These are phyloP conservation scores for Cydia strobilella DNA, from an alignment of 1,140 invertebrate genomes.

Conservation along the genomic window DNA sequence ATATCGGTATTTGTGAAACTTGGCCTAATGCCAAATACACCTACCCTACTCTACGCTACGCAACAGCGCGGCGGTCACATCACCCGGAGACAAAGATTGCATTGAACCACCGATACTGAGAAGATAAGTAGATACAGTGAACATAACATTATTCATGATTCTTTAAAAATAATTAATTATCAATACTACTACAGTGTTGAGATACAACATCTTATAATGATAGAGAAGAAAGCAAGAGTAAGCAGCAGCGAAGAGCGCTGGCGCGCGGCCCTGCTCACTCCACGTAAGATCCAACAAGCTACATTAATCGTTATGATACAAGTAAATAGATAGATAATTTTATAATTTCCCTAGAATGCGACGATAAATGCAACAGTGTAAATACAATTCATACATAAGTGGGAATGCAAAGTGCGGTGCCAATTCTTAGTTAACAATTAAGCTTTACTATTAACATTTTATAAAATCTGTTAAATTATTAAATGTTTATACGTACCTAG, in stretches of 20 bases:
- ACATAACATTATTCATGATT: conserved; percentile 64
- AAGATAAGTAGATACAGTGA: conserved; percentile 67
- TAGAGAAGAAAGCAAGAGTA: conserved; percentile 69
- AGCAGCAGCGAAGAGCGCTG: conserved; percentile 49
- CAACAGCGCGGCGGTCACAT: conserved; percentile 36
- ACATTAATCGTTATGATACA: conserved; percentile 57
- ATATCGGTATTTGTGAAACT: conserved; percentile 44
- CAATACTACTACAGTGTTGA: conserved; percentile 68
- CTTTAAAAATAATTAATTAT: conserved; percentile 70
- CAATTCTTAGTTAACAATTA: conserved; percentile 53
- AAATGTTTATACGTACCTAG: conserved; percentile 1
- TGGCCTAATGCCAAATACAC: conserved; percentile 58
- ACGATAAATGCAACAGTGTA: conserved; percentile 69
- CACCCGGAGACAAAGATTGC: conserved; percentile 78
- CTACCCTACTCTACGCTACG: conserved; percentile 42
- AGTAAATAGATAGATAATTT: conserved; percentile 45
- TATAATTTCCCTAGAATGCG: conserved; percentile 51
- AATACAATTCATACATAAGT: conserved; percentile 56
- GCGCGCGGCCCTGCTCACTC: conserved; percentile 56
- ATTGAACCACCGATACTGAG: conserved; percentile 76
- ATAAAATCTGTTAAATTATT: conserved; percentile 10
- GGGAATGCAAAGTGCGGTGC: conserved; percentile 66
- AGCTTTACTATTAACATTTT: conserved; percentile 42
- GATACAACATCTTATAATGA: conserved; percentile 64
- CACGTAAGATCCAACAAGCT: conserved; percentile 55